These are phyloP conservation scores for Adelognathus sp. DNA, from an alignment of 2,888 invertebrate genomes.

Conservation along the genomic window DNA sequence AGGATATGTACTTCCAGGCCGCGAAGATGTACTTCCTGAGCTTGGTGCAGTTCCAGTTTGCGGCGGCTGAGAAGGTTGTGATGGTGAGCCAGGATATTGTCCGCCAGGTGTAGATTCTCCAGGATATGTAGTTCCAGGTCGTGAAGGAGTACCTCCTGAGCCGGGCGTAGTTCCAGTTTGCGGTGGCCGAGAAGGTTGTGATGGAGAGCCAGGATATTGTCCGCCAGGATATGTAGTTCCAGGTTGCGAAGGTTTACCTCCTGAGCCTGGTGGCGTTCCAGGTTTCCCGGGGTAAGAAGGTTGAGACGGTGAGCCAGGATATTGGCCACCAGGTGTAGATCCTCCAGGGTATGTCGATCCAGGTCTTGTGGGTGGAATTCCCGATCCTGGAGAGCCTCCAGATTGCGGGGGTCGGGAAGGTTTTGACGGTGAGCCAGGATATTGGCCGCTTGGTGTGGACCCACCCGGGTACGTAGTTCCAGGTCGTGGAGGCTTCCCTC, in stretches of 20 bases:
- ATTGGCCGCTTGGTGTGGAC: too few species aligned
- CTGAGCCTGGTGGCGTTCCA: too few species aligned
- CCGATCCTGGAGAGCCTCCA: not conserved
- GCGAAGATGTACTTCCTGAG: too few species aligned
- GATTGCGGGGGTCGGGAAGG: not conserved
- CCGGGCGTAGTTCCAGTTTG: constrained; percentile 24
- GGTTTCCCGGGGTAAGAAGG: constrained; percentile 55
- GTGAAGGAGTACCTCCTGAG: constrained; percentile 49
- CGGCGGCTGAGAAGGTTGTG: constrained; percentile 57
- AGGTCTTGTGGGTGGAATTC: constrained; percentile 61
- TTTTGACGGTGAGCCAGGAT: not conserved
- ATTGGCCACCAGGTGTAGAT: constrained; percentile 67
- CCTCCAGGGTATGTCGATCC: constrained; percentile 52
- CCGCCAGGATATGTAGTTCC: constrained; percentile 27
- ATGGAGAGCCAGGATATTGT: constrained; percentile 47
- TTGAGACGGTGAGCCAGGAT: constrained; percentile 68
- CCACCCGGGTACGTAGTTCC: too few species aligned
- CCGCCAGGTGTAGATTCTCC: too few species aligned
- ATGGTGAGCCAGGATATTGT: too few species aligned
- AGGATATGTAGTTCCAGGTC: too few species aligned
- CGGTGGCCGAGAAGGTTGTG: constrained; percentile 67
- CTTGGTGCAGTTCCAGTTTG: constrained; percentile 61
- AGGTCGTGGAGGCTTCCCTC: constrained; percentile 63
- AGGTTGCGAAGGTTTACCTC: constrained; percentile 38
- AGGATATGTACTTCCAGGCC: too few species aligned